Conservation (phyloP, 2,888 invertebrate species). For the Crocallis elinguaria region DNA sequence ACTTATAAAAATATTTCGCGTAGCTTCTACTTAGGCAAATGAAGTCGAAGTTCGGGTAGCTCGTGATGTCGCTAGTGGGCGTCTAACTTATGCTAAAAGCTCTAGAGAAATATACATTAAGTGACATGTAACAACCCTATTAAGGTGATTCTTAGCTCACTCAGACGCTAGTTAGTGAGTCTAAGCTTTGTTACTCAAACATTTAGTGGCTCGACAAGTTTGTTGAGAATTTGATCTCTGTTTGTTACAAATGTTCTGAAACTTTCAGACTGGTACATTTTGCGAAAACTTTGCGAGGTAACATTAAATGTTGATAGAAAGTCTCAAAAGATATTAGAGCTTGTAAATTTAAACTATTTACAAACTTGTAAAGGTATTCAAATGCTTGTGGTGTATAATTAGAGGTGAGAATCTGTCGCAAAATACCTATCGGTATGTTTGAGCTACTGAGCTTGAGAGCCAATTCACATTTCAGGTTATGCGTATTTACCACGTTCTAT, state of each 20-base stretch:
- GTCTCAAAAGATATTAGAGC: too few relatives aligned
- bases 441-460: too few relatives aligned
- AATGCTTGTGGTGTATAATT: too few relatives aligned
- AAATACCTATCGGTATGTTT: too few relatives aligned
- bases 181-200: slow-evolving; percentile 12
- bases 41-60: background rate
- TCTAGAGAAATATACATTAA: background rate
- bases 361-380: too few relatives aligned
- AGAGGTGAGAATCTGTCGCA: too few relatives aligned
- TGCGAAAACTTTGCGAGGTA: background rate
- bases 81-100: background rate
- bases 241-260: slow-evolving; percentile 4
- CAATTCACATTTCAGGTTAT: too few relatives aligned
- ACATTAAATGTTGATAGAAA: too few relatives aligned
- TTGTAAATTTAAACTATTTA: too few relatives aligned
- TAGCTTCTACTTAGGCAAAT: background rate
- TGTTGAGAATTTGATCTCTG: slow-evolving; percentile 3
- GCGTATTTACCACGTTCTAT: too few relatives aligned
- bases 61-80: background rate
- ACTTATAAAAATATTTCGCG: background rate
- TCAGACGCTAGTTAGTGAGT: slow-evolving; percentile 4
- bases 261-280: background rate
- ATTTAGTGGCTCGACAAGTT: slow-evolving; percentile 10
- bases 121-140: slow-evolving; percentile 9
- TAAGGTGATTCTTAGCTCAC: slow-evolving; percentile 6